Percentiles rank a stretch among this genome's conserved stretches.
These are phyloP conservation scores for Idaea aversata DNA, from an alignment of 2,888 invertebrate species.

Conservation along the genomic window DNA sequence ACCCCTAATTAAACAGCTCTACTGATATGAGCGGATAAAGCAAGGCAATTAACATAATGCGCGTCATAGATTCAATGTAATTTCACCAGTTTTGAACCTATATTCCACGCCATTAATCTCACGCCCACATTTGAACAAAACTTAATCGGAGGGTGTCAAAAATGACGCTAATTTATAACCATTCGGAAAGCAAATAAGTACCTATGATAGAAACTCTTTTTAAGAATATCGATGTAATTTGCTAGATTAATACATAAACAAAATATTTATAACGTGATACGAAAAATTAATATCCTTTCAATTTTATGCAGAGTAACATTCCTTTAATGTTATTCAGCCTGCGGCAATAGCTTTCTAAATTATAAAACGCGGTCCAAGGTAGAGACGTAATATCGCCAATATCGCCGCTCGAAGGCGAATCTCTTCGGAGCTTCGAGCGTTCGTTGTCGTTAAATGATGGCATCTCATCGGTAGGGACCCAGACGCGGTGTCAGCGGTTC, in stretches of 20 bases:
- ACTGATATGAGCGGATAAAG: constrained; percentile 66
- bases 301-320: constrained; percentile 54
- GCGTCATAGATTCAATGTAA: constrained; percentile 52
- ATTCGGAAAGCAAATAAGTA: background rate
- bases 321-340: constrained; percentile 53
- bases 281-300: constrained; percentile 37
- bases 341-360: constrained; percentile 53
- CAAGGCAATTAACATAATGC: constrained; percentile 69
- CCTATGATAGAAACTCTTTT: background rate
- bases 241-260: background rate
- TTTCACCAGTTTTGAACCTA: constrained; percentile 45
- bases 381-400: constrained; percentile 58
- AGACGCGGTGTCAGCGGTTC: constrained; percentile 72
- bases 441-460: constrained; percentile 70
- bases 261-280: background rate
- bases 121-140: constrained; percentile 26
- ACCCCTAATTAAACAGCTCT: constrained; percentile 75
- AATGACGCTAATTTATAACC: constrained; percentile 11
- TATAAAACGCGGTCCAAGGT: constrained; percentile 54
- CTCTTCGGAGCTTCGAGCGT: constrained; percentile 34
- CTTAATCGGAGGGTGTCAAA: constrained; percentile 35
- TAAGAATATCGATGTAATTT: background rate
- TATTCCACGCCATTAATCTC: constrained; percentile 46
- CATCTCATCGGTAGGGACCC: constrained; percentile 53
- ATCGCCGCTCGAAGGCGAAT: constrained; percentile 56